Percentiles rank a stretch among this genome's conserved stretches.
Conservation (phyloP, 2,888 invertebrate species). For the Aphodius granarius region DNA sequence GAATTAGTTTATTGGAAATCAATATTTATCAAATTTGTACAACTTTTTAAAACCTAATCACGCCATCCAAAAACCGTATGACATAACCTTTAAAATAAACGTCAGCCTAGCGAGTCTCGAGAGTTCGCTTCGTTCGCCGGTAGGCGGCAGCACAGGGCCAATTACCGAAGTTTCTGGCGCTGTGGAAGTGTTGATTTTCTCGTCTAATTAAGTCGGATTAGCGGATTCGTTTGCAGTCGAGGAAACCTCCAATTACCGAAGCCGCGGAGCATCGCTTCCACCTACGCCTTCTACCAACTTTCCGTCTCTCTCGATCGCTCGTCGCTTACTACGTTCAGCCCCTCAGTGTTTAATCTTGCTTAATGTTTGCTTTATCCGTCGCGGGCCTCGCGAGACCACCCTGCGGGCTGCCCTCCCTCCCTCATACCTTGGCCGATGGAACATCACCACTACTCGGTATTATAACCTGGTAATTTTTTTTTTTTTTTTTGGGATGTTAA, state of each 20-base stretch:
- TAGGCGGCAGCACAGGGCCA: too few species aligned
- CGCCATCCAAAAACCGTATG: too few species aligned
- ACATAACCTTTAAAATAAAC: neutral
- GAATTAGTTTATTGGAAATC: too few species aligned
- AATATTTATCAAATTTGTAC: too few species aligned
- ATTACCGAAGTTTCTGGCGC: constrained; percentile 20
- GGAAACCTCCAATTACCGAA: constrained; percentile 6
- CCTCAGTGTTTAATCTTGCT: constrained; percentile 10
- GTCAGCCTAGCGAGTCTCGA: neutral
- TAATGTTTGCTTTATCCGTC: constrained; percentile 11
- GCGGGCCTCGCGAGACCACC: neutral
- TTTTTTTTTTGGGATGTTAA: too few species aligned
- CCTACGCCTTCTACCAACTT: neutral
- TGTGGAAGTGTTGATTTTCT: constrained; percentile 47
- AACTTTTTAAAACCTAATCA: too few species aligned
- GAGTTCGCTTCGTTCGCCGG: neutral
- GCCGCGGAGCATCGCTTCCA: neutral
- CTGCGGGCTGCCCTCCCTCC: neutral
- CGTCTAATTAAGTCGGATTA: constrained; percentile 49
- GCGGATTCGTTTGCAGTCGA: constrained; percentile 40
- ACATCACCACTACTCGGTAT: neutral
- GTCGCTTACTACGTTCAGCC: neutral
- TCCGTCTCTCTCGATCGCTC: neutral
- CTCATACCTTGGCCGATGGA: neutral
- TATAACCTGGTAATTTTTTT: too few species aligned